Base-by-base conservation (phyloP, 1,140 invertebrate genomes). In the Drosophila takahashii region DNA sequence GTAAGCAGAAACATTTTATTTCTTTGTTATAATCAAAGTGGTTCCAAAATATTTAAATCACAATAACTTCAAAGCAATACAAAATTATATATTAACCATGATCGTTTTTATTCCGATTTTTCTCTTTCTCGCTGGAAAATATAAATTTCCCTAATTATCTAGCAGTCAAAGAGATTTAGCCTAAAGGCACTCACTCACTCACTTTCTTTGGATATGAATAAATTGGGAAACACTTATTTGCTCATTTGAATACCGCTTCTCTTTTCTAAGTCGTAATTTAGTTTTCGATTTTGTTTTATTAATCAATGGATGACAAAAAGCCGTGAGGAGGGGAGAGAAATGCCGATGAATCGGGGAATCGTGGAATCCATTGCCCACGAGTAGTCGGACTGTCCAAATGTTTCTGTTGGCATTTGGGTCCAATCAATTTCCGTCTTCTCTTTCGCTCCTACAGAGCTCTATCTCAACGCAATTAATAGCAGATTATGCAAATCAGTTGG, bases 401-500 rank as follows among this genome's bases (percentile, higher is more conserved):
- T 77, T 60, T 45, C 64, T 71, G 81, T 64, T 79, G 70, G 83
- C 78, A 72, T 87, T 87, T 87, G 58, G 60, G 84, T 48, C 84
- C 83, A 86, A 87, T 87, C 75, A 87, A 86, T 86, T 81, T 87
- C 42, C 42, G 11, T 15, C 11, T 45, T 67, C 53, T 64, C 44
- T 66, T 9, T 39, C 22, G 26, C 50, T 66, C 53, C 50, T 22
- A 42, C 39, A 39, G 42, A 52, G 73, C 77, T 84, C 54, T 75
- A 79, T 80, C 76, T 80, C 64, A 51, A 39, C 84, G 77, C 84
- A 89, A 87, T 89, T 87, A 87, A 87, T 87, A 87, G 84, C 60
- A 89, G 84, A 87, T 87, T 87, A 87, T 87, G 84, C 79, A 87
- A 87, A 87, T 87, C 72, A 89, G 73, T 26, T 56, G 53, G 45